Evolutionary conservation across 2,797 vertebrate species (phyloP).

Genomic region (Sebastes itinus): DNA sequence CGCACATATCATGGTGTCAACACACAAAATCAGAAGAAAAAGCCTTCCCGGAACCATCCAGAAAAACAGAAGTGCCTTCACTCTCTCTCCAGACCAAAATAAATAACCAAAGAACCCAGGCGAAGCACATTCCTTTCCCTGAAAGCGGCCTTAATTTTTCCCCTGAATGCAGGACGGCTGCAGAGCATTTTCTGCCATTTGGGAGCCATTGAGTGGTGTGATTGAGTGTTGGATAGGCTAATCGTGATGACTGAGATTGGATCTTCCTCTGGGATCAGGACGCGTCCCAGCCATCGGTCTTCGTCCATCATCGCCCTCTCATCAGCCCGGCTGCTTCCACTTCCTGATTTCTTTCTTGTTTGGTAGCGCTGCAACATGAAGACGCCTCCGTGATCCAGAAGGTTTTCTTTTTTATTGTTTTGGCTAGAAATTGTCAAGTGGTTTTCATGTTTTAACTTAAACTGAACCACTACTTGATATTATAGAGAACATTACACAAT

Average conservation of each 20-base stretch:
- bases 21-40: constrained; percentile 41
- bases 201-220: constrained; percentile 52
- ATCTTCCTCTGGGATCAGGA: constrained; percentile 51
- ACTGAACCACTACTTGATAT: not conserved
- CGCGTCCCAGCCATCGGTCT: constrained; percentile 49
- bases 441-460: not conserved
- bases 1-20: constrained; percentile 71
- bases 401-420: not conserved
- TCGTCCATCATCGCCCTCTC: constrained; percentile 30
- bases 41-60: constrained; percentile 45
- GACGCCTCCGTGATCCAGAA: not conserved
- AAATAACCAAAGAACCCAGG: constrained; percentile 54
- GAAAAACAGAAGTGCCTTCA: constrained; percentile 52
- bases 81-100: constrained; percentile 56
- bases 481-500: not conserved
- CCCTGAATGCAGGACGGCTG: constrained; percentile 23
- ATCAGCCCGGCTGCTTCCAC: constrained; percentile 24
- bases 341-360: constrained; percentile 25
- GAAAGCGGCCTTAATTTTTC: constrained; percentile 30
- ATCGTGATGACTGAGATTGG: constrained; percentile 57
- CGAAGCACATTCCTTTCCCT: constrained; percentile 60
- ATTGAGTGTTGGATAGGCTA: constrained; percentile 46
- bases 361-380: not conserved
- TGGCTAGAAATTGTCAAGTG: not conserved
- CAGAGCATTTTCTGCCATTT: constrained; percentile 28